phyloP scores from a whole-genome alignment of 1,140 invertebrate species.

The Leptestheria dahalacensis region DNA sequence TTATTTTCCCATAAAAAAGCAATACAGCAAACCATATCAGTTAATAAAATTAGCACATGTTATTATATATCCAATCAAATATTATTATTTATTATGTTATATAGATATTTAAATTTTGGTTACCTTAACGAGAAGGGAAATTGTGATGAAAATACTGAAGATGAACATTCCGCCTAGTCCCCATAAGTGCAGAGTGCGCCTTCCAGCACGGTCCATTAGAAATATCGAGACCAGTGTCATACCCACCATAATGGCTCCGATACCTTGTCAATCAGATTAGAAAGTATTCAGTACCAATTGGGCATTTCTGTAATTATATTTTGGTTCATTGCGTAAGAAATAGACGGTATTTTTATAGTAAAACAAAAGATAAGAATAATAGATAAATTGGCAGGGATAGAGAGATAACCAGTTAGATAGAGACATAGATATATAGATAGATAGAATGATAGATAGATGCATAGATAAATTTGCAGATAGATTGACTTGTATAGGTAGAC shows the following conservation, averaged over 20 bases:
- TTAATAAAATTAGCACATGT: too few species aligned
- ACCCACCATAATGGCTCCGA: constrained; percentile 89
- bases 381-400: too few species aligned
- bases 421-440: too few species aligned
- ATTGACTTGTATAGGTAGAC: too few species aligned
- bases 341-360: not conserved
- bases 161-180: constrained; percentile 94
- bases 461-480: too few species aligned
- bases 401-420: too few species aligned
- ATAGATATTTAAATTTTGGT: constrained; percentile 22
- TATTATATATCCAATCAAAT: not conserved
- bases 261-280: not conserved
- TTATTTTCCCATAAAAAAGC: too few species aligned
- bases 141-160: constrained; percentile 93
- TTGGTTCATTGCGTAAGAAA: not conserved
- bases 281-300: not conserved
- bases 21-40: too few species aligned
- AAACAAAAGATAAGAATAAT: too few species aligned
- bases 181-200: constrained; percentile 83
- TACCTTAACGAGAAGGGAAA: constrained; percentile 86
- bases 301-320: not conserved
- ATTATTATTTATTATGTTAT: not conserved
- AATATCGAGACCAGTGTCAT: constrained; percentile 94
- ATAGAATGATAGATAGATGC: too few species aligned
- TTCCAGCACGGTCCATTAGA: constrained; percentile 85